These are phyloP conservation scores for Thomomys bottae DNA, from an alignment of 2,113 vertebrate species.

Conservation along the genomic window DNA sequence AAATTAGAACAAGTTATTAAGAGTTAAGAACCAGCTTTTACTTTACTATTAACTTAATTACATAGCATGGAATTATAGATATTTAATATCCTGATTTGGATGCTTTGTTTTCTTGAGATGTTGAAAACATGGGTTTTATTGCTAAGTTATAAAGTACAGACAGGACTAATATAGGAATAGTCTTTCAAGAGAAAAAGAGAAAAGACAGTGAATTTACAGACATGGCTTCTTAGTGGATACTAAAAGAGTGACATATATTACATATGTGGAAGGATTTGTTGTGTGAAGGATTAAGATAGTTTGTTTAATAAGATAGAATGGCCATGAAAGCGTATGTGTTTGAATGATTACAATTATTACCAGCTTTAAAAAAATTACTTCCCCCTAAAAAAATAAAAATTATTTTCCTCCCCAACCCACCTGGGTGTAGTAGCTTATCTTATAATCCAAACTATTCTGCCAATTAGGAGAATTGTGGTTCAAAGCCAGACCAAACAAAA, in stretches of 20 bases:
- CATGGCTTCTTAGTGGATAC: slow-evolving; percentile 9
- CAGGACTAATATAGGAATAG: not conserved
- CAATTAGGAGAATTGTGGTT: too few relatives aligned
- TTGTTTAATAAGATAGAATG: slow-evolving; percentile 16
- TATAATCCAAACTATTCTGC: too few relatives aligned
- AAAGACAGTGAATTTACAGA: slow-evolving; percentile 15
- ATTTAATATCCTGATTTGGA: not conserved
- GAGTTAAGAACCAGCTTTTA: slow-evolving; percentile 21
- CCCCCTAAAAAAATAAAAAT: too few relatives aligned
- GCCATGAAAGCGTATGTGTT: not conserved
- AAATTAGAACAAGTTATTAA: not conserved
- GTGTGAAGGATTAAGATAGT: not conserved
- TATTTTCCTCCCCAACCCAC: too few relatives aligned
- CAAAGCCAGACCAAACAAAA: too few relatives aligned
- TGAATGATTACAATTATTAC: slow-evolving; percentile 12
- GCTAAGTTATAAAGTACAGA: not conserved
- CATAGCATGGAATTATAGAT: not conserved
- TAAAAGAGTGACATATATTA: not conserved
- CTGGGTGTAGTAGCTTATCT: too few relatives aligned
- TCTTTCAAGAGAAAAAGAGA: slow-evolving; percentile 15
- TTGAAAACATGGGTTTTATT: not conserved
- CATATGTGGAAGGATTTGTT: not conserved
- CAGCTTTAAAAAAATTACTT: slow-evolving; percentile 4
- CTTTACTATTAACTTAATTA: slow-evolving; percentile 26
- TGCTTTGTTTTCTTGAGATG: not conserved